Evolutionary conservation across 2,888 invertebrate species (phyloP).

Genomic region (Miltochrista miniata): DNA sequence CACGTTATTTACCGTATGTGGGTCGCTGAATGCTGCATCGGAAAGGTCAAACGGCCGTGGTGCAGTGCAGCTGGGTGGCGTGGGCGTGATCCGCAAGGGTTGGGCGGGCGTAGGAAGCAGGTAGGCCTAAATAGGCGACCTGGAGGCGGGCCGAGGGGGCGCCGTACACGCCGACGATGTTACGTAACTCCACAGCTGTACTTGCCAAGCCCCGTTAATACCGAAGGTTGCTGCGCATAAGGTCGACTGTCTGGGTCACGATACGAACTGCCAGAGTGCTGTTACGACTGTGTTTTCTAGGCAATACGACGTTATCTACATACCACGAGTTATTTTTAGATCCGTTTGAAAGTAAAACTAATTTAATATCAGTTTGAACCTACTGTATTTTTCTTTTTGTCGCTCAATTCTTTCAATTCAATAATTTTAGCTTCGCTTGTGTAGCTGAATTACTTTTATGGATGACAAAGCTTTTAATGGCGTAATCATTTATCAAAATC

Average conservation of each 20-base stretch:
- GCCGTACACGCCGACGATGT: conserved; percentile 37
- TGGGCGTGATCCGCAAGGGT: conserved; percentile 44
- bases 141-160: conserved; percentile 28
- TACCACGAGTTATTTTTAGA: no score
- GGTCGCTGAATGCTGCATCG: conserved; percentile 18
- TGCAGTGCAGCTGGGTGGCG: conserved; percentile 63
- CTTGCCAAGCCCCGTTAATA: conserved; percentile 63
- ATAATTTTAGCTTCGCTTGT: no score
- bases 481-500: no score
- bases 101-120: conserved; percentile 32
- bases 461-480: no score
- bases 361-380: neutral
- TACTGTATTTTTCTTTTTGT: neutral
- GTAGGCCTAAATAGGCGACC: conserved; percentile 46
- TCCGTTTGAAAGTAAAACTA: conserved; percentile 9
- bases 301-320: neutral
- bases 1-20: neutral
- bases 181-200: conserved; percentile 49
- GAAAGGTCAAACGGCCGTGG: conserved; percentile 68
- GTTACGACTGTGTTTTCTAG: conserved; percentile 32
- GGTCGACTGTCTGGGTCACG: conserved; percentile 67
- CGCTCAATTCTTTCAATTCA: no score
- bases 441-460: no score
- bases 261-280: conserved; percentile 27
- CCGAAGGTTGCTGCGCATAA: conserved; percentile 73